Conservation (phyloP, 2,888 invertebrate species). For the Coleophora flavipennella region DNA sequence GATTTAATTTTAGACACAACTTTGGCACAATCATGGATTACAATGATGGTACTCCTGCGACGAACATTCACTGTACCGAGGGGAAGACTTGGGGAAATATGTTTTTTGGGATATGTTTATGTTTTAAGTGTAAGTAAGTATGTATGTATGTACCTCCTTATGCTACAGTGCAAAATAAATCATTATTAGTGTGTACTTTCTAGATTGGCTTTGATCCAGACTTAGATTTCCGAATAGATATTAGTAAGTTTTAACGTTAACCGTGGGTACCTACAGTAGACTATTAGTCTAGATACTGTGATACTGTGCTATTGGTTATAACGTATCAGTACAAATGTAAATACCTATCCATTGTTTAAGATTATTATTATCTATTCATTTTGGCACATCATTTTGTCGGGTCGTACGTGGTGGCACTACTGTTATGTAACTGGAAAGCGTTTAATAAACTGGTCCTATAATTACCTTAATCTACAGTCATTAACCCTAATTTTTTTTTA, state of each 20-base stretch:
- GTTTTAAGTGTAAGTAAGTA: no score
- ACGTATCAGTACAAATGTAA: no score
- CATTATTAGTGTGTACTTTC: constrained; percentile 35
- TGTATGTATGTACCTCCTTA: no score
- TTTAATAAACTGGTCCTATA: constrained; percentile 57
- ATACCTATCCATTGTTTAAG: no score
- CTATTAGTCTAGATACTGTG: no score
- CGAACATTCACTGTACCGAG: constrained; percentile 39
- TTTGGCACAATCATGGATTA: constrained; percentile 62
- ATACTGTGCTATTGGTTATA: no score
- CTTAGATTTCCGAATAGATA: no score
- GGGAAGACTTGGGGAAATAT: constrained; percentile 63
- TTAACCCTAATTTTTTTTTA: constrained; percentile 53
- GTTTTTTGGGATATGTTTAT: constrained; percentile 56
- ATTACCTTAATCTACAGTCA: constrained; percentile 46
- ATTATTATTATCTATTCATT: constrained; percentile 1
- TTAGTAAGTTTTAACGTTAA: no score
- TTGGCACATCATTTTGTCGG: constrained; percentile 53
- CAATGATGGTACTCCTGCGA: constrained; percentile 19
- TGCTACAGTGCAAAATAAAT: constrained; percentile 63
- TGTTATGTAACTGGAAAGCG: constrained; percentile 41
- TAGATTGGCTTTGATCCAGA: no score
- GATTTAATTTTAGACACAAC: constrained; percentile 38
- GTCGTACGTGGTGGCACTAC: constrained; percentile 55
- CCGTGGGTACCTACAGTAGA: no score